These are phyloP conservation scores for Crotalus adamanteus DNA, from an alignment of 2,797 vertebrate genomes.

Conservation along the genomic window DNA sequence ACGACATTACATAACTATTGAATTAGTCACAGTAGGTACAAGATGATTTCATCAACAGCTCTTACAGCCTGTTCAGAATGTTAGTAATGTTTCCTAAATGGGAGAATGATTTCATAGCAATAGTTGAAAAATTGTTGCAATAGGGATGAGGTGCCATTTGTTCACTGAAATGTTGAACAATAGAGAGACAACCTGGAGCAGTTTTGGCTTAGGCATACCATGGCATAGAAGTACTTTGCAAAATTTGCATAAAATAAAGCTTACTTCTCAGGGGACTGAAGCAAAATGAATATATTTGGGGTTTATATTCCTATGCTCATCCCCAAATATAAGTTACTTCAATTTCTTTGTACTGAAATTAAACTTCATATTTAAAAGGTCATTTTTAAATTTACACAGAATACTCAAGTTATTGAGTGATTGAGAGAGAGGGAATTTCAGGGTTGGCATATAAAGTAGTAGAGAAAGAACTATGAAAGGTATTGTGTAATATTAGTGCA, in stretches of 20 bases:
- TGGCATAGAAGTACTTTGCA: neutral
- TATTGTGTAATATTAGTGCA: slow-evolving; percentile 59
- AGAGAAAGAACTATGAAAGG: slow-evolving; percentile 53
- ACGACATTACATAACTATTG: neutral
- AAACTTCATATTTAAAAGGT: slow-evolving; percentile 52
- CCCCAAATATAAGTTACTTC: slow-evolving; percentile 26
- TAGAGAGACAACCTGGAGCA: neutral
- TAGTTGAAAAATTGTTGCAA: neutral
- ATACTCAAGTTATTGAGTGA: slow-evolving; percentile 44
- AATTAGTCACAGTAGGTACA: neutral
- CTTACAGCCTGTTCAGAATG: neutral
- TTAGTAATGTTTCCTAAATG: neutral
- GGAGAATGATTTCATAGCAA: neutral
- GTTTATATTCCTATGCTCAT: neutral
- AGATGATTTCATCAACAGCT: neutral
- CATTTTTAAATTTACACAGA: slow-evolving; percentile 58
- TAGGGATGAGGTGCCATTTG: neutral
- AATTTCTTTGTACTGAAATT: slow-evolving; percentile 46
- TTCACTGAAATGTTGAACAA: neutral
- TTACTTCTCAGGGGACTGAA: neutral
- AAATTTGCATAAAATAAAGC: neutral
- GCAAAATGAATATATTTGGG: neutral
- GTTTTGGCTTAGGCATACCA: neutral
- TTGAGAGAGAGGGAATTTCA: slow-evolving; percentile 8
- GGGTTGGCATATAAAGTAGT: slow-evolving; percentile 47